Base-by-base conservation (phyloP, 2,888 invertebrate genomes). In the Hydraecia micacea region DNA sequence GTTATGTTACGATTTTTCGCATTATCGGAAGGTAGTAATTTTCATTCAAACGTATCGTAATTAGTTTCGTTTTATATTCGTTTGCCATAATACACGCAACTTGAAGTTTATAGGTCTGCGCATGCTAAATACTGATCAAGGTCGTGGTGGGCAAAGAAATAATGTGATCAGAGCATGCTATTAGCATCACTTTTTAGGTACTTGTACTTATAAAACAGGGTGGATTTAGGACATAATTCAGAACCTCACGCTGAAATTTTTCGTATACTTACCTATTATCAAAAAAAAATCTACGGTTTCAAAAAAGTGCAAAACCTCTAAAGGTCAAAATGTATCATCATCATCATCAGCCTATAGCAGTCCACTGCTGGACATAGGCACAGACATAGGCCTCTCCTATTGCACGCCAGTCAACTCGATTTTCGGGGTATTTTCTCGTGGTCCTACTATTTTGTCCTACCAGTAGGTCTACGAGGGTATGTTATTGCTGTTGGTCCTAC, bases 21-120 rank as follows among this genome's bases (percentile, higher is more conserved):
- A 73, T 73, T 81, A 88, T 81, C 87, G 77, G 39, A 62, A 52
- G 60, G 67, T 58, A 58, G 70, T 28, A 62, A 84, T 62, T 77
- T 76, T 84, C 77, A 77, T 84, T 81, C 73, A 80, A 66, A 76
- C 84, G 73, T 25, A 67, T 70, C 73, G 46, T 83, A 79, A 85
- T 86, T 79, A 79, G 76, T 52, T 79, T 52, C 71, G 75, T 76
- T 86, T 86, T 28, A 36, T 65, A 66, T 39, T 62, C 28, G 58
- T 70, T 73, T 39, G 21, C 65, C n/a, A 65, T 80, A 76, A 68
- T 39, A 63, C 15, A 25, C 11, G 32, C 32, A 15, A 36, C 32
- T 52, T 36, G 25, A 46, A 28, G 21, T 76, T 32, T 1, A 21
- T 39, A 46, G 13, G 13, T 8, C n/a, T 42, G 18, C 13, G 28